Evolutionary conservation across 2,113 vertebrate species (phyloP).

Genomic region (Otus sunia): DNA sequence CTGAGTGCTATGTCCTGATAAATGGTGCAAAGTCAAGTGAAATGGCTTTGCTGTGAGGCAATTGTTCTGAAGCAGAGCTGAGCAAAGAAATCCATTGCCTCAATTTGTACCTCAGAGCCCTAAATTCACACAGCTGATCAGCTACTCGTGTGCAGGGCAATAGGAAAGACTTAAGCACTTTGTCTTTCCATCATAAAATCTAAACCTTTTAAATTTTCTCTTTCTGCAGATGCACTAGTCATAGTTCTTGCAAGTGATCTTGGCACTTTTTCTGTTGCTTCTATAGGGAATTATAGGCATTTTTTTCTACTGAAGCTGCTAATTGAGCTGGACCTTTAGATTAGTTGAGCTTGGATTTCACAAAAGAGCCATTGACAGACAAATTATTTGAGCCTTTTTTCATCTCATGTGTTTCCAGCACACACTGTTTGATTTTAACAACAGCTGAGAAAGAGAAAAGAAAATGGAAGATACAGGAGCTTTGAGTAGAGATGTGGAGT

Average conservation of each 20-base stretch:
- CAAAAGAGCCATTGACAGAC: neutral
- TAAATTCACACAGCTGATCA: neutral
- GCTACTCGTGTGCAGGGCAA: neutral
- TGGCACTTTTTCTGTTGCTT: neutral
- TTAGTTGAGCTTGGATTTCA: neutral
- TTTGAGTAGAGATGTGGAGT: neutral
- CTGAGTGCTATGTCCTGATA: neutral
- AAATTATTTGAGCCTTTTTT: neutral
- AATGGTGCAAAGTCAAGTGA: constrained; percentile 14
- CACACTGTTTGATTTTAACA: neutral
- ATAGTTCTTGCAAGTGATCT: neutral
- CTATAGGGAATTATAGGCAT: neutral
- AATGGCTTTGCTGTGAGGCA: neutral
- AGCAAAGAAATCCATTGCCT: neutral
- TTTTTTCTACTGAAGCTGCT: neutral
- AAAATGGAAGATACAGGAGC: neutral
- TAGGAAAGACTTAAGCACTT: neutral
- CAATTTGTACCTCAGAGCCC: neutral
- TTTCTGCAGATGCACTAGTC: neutral
- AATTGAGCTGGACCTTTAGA: neutral
- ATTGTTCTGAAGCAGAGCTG: neutral
- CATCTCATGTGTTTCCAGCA: neutral
- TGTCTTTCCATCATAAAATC: neutral
- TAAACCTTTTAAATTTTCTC: neutral
- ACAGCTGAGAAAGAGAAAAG: neutral